Evolutionary conservation across 2,113 vertebrate genomes (phyloP), one percentile per base, ranked within the genome.

Genomic region (Miniopterus natalensis): DNA sequence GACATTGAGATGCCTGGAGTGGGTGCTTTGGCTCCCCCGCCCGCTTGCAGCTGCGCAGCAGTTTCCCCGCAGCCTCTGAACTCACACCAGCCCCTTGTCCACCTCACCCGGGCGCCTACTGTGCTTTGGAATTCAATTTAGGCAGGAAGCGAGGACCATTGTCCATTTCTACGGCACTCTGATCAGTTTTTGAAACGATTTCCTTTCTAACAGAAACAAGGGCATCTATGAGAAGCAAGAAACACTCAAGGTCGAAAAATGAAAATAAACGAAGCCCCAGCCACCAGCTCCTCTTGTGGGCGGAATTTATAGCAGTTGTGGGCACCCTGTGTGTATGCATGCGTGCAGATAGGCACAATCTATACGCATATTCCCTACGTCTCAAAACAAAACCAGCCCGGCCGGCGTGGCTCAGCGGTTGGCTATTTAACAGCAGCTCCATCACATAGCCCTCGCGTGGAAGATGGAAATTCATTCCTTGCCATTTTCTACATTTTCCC

Each of bases 61-160:
- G 40, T 36, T 8, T 15, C 6, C 36, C 36, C 12, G 4, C 3
- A 0, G 63, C 8, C 31, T 17, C 36, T 2, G 8, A 27, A 3
- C 49, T 14, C 3, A 0, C 1, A 1, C n/a, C 0, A 0, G 55
- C 27, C 23, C 21, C 79, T 55, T 31, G 14, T 9, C 65, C 17
- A 0, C 11, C 0, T 1, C 5, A 1, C 40, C 40, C 0, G 9
- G 20, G 70, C 5, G 20, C 11, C 12, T 4, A 5, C 47, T 1
- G 3, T 29, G 59, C 42, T n/a, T 13, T 45, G 2, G 73, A 88
- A 36, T 45, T 42, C 7, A 47, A 36, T 3, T 55, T 29, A 36
- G 45, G 49, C 49, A 29, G 47, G 77, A 77, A 71, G 53, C 4
- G 70, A 47, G 40, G 65, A 15, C 45, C 42, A 1, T n/a, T 88